Conservation (phyloP, 2,113 vertebrate genomes). For the Glareola pratincola region DNA sequence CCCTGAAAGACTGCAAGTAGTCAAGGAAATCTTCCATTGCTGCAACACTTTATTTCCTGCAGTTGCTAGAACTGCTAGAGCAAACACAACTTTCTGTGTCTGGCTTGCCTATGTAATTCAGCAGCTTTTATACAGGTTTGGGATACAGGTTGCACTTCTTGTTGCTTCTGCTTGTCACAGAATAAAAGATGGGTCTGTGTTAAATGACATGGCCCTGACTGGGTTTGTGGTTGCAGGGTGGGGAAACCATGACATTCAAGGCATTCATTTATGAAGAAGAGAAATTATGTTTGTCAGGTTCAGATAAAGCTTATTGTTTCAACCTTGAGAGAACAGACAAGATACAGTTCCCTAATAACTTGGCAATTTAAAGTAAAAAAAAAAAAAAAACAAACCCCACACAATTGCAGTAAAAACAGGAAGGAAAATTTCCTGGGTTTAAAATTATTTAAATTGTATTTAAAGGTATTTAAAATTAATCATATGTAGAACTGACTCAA, state of each 20-base stretch:
- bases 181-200: slow-evolving; percentile 18
- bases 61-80: neutral
- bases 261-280: slow-evolving; percentile 23
- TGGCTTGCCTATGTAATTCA: neutral
- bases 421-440: neutral
- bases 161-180: slow-evolving; percentile 9
- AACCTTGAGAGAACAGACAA: slow-evolving; percentile 20
- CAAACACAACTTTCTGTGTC: neutral
- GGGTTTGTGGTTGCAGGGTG: neutral
- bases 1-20: neutral
- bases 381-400: too few relatives aligned
- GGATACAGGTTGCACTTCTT: neutral
- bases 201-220: slow-evolving; percentile 32
- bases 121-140: neutral
- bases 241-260: slow-evolving; percentile 7
- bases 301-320: slow-evolving; percentile 51
- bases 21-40: neutral
- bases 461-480: neutral
- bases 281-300: slow-evolving; percentile 30
- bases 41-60: neutral
- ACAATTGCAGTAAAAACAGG: neutral
- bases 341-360: slow-evolving; percentile 9
- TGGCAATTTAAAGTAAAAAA: neutral
- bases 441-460: neutral
- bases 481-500: neutral